Percentiles rank a stretch among this genome's conserved stretches.
Conservation (phyloP, 2,888 invertebrate genomes). For the Spilosoma lubricipeda region DNA sequence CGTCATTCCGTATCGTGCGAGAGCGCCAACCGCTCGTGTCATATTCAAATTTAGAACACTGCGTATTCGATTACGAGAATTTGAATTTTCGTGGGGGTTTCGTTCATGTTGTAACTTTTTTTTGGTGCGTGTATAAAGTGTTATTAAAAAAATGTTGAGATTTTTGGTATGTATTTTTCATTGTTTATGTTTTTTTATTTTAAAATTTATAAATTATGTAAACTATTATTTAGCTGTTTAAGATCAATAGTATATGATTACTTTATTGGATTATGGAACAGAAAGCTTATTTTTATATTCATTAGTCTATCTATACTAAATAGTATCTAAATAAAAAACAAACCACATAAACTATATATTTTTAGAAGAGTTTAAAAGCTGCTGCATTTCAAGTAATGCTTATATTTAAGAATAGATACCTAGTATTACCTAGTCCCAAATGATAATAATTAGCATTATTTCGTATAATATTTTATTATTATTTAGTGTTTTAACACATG, state of each 20-base stretch:
- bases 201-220: too few species aligned
- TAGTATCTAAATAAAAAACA: too few species aligned
- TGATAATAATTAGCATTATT: not conserved
- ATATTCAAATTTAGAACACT: constrained; percentile 37
- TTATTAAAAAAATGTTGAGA: constrained; percentile 12
- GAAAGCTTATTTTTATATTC: not conserved
- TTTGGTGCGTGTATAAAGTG: constrained; percentile 16
- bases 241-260: too few species aligned
- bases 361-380: too few species aligned
- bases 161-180: constrained; percentile 15
- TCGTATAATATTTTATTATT: not conserved
- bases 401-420: too few species aligned
- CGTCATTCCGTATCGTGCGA: constrained; percentile 58
- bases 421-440: too few species aligned
- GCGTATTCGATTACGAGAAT: constrained; percentile 13
- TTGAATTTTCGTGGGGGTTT: constrained; percentile 6
- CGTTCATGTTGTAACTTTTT: not conserved
- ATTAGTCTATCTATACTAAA: too few species aligned
- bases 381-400: too few species aligned
- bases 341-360: too few species aligned
- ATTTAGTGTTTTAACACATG: not conserved
- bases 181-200: not conserved
- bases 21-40: constrained; percentile 58
- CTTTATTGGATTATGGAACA: not conserved
- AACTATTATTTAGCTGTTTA: not conserved